Conservation (phyloP, 2,797 vertebrate species). For the Halcyon leucocephala region DNA sequence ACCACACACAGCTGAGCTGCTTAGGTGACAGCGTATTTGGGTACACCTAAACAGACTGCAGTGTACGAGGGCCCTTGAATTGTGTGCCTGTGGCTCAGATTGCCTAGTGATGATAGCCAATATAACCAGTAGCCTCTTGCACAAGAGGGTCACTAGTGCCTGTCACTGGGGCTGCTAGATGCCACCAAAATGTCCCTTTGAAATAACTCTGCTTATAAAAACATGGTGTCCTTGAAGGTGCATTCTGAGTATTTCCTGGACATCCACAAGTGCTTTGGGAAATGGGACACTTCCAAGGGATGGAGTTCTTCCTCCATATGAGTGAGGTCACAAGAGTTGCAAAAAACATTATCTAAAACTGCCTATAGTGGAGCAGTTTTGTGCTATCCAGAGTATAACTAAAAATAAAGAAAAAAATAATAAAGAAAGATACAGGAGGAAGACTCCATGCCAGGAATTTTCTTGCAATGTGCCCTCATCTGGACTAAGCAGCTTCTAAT, state of each 20-base stretch:
- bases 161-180: not conserved
- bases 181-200: not conserved
- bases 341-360: not conserved
- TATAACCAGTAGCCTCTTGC: not conserved
- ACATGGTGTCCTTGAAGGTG: not conserved
- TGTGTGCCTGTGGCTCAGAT: not conserved
- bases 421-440: not conserved
- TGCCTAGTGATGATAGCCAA: not conserved
- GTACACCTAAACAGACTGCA: not conserved
- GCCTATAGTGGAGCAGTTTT: not conserved
- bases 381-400: not conserved
- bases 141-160: not conserved
- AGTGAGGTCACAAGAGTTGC: not conserved
- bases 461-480: not conserved
- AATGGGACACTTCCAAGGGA: not conserved
- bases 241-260: not conserved
- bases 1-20: not conserved
- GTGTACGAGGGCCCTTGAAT: not conserved
- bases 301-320: not conserved
- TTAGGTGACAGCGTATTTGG: not conserved
- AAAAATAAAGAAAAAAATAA: not conserved
- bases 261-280: not conserved
- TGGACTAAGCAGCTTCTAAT: conserved; percentile 51
- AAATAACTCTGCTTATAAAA: not conserved
- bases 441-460: not conserved